Percentiles rank a stretch among this genome's conserved stretches.
Evolutionary conservation across 1,140 invertebrate species (phyloP).

Genomic region (Coptotermes formosanus): DNA sequence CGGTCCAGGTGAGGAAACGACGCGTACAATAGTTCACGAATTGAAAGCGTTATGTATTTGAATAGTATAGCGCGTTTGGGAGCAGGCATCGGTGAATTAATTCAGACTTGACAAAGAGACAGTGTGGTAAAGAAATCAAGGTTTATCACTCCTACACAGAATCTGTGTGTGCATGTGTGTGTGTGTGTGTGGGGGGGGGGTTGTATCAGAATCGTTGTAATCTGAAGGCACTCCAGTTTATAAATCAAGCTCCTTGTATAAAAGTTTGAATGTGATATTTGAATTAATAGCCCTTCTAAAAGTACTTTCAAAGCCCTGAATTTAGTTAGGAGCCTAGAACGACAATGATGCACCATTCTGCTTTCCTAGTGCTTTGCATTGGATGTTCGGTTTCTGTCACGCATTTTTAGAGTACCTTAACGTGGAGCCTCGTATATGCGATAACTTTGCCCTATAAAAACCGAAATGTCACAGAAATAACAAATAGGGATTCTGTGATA

Average conservation of each 20-base stretch:
- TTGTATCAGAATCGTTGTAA: too few relatives aligned
- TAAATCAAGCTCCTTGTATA: not conserved
- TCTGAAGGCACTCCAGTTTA: not conserved
- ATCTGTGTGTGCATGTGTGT: too few relatives aligned
- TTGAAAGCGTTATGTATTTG: too few relatives aligned
- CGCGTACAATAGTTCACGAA: too few relatives aligned
- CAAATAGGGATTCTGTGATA: not conserved
- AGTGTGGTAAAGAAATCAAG: too few relatives aligned
- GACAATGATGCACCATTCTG: not conserved
- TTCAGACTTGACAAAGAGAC: too few relatives aligned
- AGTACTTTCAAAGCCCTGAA: not conserved
- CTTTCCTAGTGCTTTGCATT: not conserved
- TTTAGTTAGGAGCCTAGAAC: too few relatives aligned
- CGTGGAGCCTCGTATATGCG: not conserved
- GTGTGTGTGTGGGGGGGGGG: too few relatives aligned
- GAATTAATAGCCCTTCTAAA: not conserved
- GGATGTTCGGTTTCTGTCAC: not conserved
- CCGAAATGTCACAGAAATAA: not conserved
- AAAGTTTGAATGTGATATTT: not conserved
- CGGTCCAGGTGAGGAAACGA: too few relatives aligned
- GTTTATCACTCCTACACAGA: too few relatives aligned
- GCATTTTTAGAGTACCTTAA: not conserved
- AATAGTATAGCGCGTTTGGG: too few relatives aligned
- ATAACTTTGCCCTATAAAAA: not conserved
- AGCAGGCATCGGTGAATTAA: too few relatives aligned